Percentiles rank a stretch among this genome's conserved stretches.
phyloP scores from a whole-genome alignment of 2,113 vertebrate genomes.

The Gambusia holbrooki region DNA sequence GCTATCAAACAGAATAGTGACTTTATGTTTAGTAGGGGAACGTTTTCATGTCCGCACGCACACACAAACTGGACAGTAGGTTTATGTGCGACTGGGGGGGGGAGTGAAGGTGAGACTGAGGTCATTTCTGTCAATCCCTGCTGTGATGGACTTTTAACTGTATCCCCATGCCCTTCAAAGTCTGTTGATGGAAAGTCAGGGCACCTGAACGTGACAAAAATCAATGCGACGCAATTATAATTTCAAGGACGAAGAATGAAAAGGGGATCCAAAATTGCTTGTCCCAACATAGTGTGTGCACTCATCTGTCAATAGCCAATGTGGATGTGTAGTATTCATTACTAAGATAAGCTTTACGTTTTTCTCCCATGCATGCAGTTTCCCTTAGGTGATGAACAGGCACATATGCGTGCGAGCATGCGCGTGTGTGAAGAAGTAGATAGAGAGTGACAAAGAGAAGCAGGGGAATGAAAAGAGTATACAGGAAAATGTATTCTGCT shows the following conservation, averaged over 20 bases:
- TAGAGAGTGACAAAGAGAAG: slow-evolving; percentile 41
- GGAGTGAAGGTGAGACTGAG: slow-evolving; percentile 46
- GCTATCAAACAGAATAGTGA: slow-evolving; percentile 19
- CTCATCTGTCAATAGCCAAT: slow-evolving; percentile 74
- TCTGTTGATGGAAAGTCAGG: slow-evolving; percentile 43
- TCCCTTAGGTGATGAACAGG: slow-evolving; percentile 66
- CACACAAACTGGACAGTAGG: slow-evolving; percentile 21
- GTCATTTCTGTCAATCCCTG: slow-evolving; percentile 40
- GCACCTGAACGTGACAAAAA: slow-evolving; percentile 58
- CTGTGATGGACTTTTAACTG: slow-evolving; percentile 51
- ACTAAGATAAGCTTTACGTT: slow-evolving; percentile 74
- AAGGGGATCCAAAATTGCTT: slow-evolving; percentile 66
- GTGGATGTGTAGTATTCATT: slow-evolving; percentile 73
- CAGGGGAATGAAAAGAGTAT: slow-evolving; percentile 16
- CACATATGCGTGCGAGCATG: slow-evolving; percentile 1
- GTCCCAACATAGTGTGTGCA: slow-evolving; percentile 62
- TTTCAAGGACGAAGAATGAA: slow-evolving; percentile 74
- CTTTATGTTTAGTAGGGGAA: slow-evolving; percentile 9
- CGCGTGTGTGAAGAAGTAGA: slow-evolving; percentile 33
- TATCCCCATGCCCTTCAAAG: slow-evolving; percentile 62
- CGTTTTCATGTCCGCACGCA: slow-evolving; percentile 18
- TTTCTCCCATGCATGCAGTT: slow-evolving; percentile 62
- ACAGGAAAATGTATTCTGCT: slow-evolving; percentile 44
- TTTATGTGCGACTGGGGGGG: slow-evolving; percentile 19
- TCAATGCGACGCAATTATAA: slow-evolving; percentile 77